Percentiles rank a stretch among this genome's conserved stretches.
Conservation (phyloP, 2,888 invertebrate species). For the Falcaria lacertinaria region DNA sequence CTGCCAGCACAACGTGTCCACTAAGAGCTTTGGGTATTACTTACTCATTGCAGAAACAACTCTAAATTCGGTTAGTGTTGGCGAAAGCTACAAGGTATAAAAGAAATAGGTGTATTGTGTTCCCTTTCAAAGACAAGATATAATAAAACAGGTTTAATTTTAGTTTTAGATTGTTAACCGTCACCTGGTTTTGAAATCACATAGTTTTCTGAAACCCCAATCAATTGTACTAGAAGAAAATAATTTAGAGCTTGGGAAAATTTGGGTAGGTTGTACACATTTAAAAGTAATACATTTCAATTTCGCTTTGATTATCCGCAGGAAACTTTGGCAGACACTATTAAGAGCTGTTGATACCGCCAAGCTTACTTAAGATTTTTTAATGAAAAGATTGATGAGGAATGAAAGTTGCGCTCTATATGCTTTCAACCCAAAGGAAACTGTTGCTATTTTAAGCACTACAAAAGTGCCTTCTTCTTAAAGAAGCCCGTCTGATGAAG, state of each 20-base stretch:
- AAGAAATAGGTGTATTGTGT: not conserved
- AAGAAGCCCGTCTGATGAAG: no score
- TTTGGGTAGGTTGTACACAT: not conserved
- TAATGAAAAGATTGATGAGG: no score
- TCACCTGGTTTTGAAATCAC: not conserved
- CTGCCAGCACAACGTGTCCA: no score
- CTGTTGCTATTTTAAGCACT: no score
- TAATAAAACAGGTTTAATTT: not conserved
- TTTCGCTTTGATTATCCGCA: constrained; percentile 1
- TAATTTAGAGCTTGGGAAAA: not conserved
- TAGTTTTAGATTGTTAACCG: not conserved
- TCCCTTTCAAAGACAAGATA: not conserved
- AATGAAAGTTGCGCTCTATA: no score
- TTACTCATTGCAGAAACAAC: no score
- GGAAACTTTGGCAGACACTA: constrained; percentile 6
- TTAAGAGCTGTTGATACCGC: constrained; percentile 3
- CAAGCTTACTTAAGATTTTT: no score
- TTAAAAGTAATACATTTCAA: not conserved
- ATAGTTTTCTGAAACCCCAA: not conserved
- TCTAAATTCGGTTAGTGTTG: no score
- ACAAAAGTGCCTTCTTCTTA: no score
- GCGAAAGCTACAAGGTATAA: no score
- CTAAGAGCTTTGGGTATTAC: no score
- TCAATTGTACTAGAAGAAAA: not conserved
- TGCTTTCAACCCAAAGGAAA: no score